Evolutionary conservation across 2,797 vertebrate genomes (phyloP).

Genomic region (Sylvia borin): DNA sequence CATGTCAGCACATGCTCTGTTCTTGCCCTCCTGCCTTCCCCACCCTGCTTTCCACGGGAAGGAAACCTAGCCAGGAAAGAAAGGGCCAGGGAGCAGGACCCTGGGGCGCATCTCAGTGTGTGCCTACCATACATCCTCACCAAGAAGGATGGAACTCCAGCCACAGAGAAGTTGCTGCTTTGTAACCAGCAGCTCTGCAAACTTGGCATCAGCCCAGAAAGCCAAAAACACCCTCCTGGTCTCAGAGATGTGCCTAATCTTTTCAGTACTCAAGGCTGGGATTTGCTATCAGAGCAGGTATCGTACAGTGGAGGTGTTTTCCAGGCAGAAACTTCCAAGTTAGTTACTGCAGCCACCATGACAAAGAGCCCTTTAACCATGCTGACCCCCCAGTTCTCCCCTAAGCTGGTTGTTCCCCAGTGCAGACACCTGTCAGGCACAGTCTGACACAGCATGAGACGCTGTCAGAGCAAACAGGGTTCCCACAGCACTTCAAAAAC

Average conservation of each 20-base stretch:
- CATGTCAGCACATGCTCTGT: not conserved
- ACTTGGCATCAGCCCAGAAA: not conserved
- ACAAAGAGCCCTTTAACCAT: not conserved
- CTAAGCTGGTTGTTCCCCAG: fast-evolving
- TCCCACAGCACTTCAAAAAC: not conserved
- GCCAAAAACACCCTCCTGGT: not conserved
- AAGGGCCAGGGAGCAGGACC: not conserved
- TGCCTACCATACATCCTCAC: fast-evolving
- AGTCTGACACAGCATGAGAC: fast-evolving
- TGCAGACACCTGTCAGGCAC: not conserved
- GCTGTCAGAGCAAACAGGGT: not conserved
- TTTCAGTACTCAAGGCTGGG: not conserved
- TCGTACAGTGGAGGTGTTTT: fast-evolving
- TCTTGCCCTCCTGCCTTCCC: not conserved
- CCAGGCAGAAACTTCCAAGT: not conserved
- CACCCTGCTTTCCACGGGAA: not conserved
- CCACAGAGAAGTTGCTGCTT: not conserved
- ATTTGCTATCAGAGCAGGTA: not conserved
- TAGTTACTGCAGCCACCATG: not conserved
- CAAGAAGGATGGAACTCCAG: fast-evolving
- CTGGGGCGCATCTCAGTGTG: not conserved
- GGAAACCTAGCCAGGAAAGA: not conserved
- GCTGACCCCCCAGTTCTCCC: not conserved
- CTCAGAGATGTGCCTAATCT: not conserved
- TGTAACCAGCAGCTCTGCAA: not conserved